Percentiles rank a stretch among this genome's conserved stretches.
phyloP scores from a whole-genome alignment of 2,797 vertebrate genomes.

The Gymnopithys bicolor region DNA sequence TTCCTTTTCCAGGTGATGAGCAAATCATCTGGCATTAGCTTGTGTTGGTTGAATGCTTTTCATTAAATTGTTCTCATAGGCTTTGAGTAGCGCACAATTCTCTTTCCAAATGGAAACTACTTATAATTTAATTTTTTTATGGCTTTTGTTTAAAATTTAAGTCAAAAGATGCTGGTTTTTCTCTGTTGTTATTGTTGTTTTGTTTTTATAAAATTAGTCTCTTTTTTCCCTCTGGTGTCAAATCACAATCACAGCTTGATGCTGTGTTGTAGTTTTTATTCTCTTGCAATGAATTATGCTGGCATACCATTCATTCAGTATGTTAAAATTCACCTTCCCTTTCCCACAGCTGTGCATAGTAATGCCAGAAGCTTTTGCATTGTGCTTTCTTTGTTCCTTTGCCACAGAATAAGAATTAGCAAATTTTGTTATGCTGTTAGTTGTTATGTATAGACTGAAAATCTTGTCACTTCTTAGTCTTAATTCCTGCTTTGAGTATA shows the following conservation, averaged over 20 bases:
- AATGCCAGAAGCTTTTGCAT: background rate
- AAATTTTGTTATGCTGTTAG: background rate
- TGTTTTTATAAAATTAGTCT: background rate
- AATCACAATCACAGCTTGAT: background rate
- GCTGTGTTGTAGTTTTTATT: background rate
- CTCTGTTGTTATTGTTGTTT: background rate
- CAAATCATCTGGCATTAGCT: background rate
- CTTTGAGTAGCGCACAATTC: background rate
- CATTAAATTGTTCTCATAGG: background rate
- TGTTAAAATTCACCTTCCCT: background rate
- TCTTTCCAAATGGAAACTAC: background rate
- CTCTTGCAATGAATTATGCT: background rate
- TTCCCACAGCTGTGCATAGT: background rate
- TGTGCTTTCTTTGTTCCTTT: background rate
- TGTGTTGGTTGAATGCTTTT: constrained; percentile 3
- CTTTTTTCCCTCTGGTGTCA: background rate
- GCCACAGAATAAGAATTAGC: background rate
- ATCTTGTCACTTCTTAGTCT: background rate
- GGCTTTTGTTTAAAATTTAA: background rate
- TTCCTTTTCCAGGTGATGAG: constrained; percentile 22
- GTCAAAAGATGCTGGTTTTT: rapidly evolving
- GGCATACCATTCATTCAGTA: background rate
- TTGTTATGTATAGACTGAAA: background rate
- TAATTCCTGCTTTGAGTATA: background rate
- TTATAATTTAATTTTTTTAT: background rate